phyloP scores from a whole-genome alignment of 92 coral and sea anemone species.

The Blastomussa wellsi region DNA sequence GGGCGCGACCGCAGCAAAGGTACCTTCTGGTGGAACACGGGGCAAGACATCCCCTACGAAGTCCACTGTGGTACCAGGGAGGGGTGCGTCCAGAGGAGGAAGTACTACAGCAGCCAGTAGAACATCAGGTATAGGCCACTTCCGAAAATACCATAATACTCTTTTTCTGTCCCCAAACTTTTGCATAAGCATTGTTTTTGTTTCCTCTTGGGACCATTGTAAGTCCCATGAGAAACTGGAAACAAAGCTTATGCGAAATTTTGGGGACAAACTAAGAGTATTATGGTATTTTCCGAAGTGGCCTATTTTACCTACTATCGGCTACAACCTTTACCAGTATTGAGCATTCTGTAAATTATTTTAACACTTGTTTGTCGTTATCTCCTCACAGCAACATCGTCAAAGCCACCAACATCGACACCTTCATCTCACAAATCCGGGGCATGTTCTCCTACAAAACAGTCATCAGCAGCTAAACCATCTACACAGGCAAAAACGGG shows the following conservation, averaged over 20 bases:
- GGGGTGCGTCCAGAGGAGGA: slow-evolving; percentile 57
- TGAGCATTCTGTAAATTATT: background rate
- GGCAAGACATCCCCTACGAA: slow-evolving; percentile 74
- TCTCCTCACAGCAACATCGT: slow-evolving; percentile 38
- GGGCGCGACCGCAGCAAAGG: slow-evolving; percentile 19
- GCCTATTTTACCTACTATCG: too few relatives aligned
- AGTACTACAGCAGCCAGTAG: slow-evolving; percentile 17
- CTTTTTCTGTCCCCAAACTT: too few relatives aligned
- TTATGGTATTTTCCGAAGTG: too few relatives aligned
- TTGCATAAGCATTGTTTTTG: too few relatives aligned
- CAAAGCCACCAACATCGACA: slow-evolving; percentile 37
- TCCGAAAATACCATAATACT: too few relatives aligned
- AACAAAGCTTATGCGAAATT: too few relatives aligned
- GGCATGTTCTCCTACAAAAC: slow-evolving; percentile 58
- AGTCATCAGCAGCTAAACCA: slow-evolving; percentile 54
- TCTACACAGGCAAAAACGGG: slow-evolving; percentile 43
- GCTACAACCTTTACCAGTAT: background rate
- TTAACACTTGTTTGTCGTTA: background rate
- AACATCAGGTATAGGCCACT: slow-evolving; percentile 18
- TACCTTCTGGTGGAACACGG: slow-evolving; percentile 41
- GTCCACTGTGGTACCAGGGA: slow-evolving; percentile 42
- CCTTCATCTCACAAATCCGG: slow-evolving; percentile 65
- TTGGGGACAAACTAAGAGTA: too few relatives aligned
- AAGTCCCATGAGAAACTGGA: too few relatives aligned
- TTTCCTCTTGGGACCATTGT: too few relatives aligned